Evolutionary conservation across 1,140 invertebrate species (phyloP), one percentile per base, ranked within the genome.

Genomic region (Dendrolimus punctatus): DNA sequence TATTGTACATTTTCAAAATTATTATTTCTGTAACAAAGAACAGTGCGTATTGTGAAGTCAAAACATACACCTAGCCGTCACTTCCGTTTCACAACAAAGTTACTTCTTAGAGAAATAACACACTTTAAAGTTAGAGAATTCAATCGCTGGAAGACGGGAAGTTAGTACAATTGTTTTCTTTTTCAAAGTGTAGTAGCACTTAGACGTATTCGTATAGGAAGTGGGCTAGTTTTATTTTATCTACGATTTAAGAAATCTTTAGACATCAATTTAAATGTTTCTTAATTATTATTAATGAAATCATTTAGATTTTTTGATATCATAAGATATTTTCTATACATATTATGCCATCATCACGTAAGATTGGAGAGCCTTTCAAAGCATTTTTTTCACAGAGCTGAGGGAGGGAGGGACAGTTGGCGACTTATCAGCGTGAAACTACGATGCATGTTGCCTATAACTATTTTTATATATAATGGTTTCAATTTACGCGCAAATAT

Each of bases 131-230:
- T 76, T 76, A 64, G 67, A 49, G 68, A 73, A 78, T 71, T 71
- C 71, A 75, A 76, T 74, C 69, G 69, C 58, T 65, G 62, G 64
- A 58, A 78, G 66, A 71, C 67, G 64, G 63, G 62, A 73, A 78
- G 62, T 74, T 67, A 69, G 58, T 57, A 64, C 65, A 68, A 80
- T 72, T 74, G 74, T 80, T 77, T 73, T 73, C 68, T 76, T 76
- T 73, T 64, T 71, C 61, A 60, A 64, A 72, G 63, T 60, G 58
- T 61, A 69, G 59, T 58, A 66, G 60, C 58, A 59, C 62, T 67
- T 67, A 64, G 52, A 60, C 54, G 60, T 58, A 62, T 66, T 68
- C 53, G 53, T 58, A 57, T 50, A 57, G 54, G 57, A 53, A 63
- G 50, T 47, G 46, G 8, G 8, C 9, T 46, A 6, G 43, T 54